Evolutionary conservation across 2,797 vertebrate genomes (phyloP).

Genomic region (Denticeps clupeoides): DNA sequence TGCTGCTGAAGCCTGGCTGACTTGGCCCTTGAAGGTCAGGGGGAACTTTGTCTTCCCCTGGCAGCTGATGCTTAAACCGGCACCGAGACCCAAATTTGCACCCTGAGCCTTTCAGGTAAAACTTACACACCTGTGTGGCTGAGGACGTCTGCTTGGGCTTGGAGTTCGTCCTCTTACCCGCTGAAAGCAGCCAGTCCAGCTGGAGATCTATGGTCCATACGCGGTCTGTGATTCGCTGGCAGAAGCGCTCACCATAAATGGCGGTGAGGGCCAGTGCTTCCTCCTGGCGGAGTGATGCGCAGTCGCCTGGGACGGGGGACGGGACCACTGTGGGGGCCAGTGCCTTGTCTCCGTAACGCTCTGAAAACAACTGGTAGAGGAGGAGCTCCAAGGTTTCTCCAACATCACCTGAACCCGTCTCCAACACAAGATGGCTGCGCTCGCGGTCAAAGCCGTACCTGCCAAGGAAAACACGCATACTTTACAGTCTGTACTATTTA

Average conservation of each 20-base stretch:
- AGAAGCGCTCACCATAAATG: constrained; percentile 86
- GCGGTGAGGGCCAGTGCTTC: constrained; percentile 79
- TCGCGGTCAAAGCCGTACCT: constrained; percentile 89
- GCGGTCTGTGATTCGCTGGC: constrained; percentile 74
- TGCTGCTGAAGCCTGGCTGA: constrained; percentile 62
- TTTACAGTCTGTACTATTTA: no score
- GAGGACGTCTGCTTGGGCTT: constrained; percentile 22
- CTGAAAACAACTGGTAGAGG: constrained; percentile 73
- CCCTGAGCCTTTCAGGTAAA: constrained; percentile 73
- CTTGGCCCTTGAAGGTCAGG: constrained; percentile 36
- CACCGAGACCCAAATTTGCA: constrained; percentile 84
- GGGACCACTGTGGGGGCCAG: constrained; percentile 46
- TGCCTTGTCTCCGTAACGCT: constrained; percentile 64
- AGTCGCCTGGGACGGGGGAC: no score
- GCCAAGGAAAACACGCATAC: constrained; percentile 5
- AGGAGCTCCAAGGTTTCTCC: constrained; percentile 80
- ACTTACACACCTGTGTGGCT: constrained; percentile 64
- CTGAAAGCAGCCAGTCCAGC: constrained; percentile 51
- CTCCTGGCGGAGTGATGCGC: constrained; percentile 75
- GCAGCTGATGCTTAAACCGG: constrained; percentile 73
- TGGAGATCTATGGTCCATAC: constrained; percentile 83
- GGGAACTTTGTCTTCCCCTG: constrained; percentile 31
- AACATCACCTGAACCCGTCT: constrained; percentile 70
- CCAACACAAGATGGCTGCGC: constrained; percentile 64
- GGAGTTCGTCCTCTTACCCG: neutral